Base-by-base conservation (phyloP, 1,140 invertebrate genomes). In the Xylocopa sonorina region DNA sequence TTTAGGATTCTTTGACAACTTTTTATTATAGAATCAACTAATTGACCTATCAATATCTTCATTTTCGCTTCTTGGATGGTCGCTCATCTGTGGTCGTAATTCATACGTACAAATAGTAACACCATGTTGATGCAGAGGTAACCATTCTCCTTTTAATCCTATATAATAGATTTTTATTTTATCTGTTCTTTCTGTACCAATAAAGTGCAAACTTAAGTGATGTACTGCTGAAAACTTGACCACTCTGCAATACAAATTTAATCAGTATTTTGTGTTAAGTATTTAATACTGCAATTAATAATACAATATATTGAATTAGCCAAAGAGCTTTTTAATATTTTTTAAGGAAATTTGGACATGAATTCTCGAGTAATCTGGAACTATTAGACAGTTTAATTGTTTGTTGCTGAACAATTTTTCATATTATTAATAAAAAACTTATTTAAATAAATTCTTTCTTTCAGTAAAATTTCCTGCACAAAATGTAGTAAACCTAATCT, bases 21-120 rank as follows among this genome's bases (percentile, higher is more conserved):
- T 69, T 32, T 9, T 69, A 32, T 38, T 24, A 73, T 21, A 29
- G 51, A 66, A 78, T 86, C 21, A 86, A 63, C 60, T 83, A 58
- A 86, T 32, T 41, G 62, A 38, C 34, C 50, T 83, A 34, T 34
- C 34, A 6, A 67, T 2, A 34, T 84, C 46, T 18, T 69, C 73
- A 2, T 10, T 18, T 82, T 9, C 10, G 3, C 69, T 53, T 76
- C n/a, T 72, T 32, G 34, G n/a, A 63, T 98, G 97, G 92, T 99
- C 97, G 66, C 95, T 94, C 16, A 97, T 93, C 91, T 97, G 98
- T 21, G 98, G 97, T 82, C 95, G 93, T 0, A 95, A 92, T 94
- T 99, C 98, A 92, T 99, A 99, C 71, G 95, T 97, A 87, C 97
- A 97, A 86, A 99, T 97, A 32, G 97, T 96, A 6, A 99, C 97